Conservation (phyloP, 1,140 invertebrate species). For the Caenorhabditis briggsae region DNA sequence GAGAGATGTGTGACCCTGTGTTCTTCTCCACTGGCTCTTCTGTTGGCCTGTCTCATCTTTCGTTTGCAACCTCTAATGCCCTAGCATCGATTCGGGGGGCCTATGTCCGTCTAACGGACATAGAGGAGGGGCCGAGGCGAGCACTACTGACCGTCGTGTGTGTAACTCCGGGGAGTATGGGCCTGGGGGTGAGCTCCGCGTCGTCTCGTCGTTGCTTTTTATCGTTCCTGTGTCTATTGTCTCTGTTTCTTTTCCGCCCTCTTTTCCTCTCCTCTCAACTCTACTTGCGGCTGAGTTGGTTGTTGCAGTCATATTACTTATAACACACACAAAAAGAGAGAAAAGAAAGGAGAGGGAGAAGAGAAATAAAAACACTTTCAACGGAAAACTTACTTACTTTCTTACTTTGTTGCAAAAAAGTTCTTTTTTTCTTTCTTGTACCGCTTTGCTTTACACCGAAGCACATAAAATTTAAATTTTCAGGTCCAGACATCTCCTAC, state of each 20-base stretch:
- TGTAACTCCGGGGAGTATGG: neutral
- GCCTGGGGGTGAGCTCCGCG: too few relatives aligned
- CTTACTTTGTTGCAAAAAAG: neutral
- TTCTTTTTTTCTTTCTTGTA: neutral
- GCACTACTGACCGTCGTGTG: constrained; percentile 52
- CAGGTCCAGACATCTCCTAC: neutral
- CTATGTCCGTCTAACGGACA: constrained; percentile 24
- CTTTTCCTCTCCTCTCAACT: constrained; percentile 37
- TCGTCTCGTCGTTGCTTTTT: constrained; percentile 3
- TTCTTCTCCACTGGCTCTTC: constrained; percentile 27
- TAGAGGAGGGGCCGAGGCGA: constrained; percentile 1
- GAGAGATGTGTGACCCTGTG: constrained; percentile 53
- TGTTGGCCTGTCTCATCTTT: constrained; percentile 49
- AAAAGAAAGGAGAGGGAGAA: constrained; percentile 14
- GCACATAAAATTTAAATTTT: neutral
- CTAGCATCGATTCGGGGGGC: constrained; percentile 48
- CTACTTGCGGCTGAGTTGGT: constrained; percentile 23
- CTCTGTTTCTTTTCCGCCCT: constrained; percentile 33
- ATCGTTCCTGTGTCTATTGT: constrained; percentile 46
- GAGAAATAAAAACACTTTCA: constrained; percentile 58
- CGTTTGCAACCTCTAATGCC: constrained; percentile 51
- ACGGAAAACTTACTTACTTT: constrained; percentile 48
- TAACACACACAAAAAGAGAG: constrained; percentile 47
- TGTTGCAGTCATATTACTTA: constrained; percentile 53
- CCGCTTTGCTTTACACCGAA: neutral